Conservation (phyloP, 2,113 vertebrate species). For the Myrmecobius fasciatus region DNA sequence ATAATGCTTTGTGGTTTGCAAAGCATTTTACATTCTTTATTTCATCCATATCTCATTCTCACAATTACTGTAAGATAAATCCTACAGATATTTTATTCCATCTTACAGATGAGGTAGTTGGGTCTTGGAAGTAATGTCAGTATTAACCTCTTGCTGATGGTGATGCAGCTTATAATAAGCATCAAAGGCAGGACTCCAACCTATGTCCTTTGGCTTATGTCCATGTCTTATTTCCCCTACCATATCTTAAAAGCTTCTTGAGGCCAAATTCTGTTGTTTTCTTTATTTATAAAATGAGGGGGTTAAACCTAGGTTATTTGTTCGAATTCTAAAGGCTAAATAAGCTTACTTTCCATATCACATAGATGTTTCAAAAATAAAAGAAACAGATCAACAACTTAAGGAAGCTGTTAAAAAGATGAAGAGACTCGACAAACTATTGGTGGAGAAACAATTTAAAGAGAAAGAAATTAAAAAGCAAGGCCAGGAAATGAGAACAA, state of each 20-base stretch:
- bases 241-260: constrained; percentile 23
- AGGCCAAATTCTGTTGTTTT: background rate
- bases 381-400: constrained; percentile 80
- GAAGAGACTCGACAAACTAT: constrained; percentile 88
- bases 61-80: background rate
- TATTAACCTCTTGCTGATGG: background rate
- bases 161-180: background rate
- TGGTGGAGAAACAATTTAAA: constrained; percentile 81
- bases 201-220: background rate
- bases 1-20: background rate
- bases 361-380: constrained; percentile 72
- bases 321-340: constrained; percentile 25
- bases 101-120: background rate
- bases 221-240: background rate
- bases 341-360: constrained; percentile 49
- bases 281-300: background rate
- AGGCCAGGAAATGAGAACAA: constrained; percentile 86
- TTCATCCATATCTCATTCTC: background rate
- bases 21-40: background rate
- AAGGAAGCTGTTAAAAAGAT: constrained; percentile 88
- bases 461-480: constrained; percentile 88
- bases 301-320: background rate
- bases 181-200: background rate
- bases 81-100: background rate
- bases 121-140: background rate